These are phyloP conservation scores for Leptodactylus fallax DNA, from an alignment of 2,797 vertebrate species.

Conservation along the genomic window DNA sequence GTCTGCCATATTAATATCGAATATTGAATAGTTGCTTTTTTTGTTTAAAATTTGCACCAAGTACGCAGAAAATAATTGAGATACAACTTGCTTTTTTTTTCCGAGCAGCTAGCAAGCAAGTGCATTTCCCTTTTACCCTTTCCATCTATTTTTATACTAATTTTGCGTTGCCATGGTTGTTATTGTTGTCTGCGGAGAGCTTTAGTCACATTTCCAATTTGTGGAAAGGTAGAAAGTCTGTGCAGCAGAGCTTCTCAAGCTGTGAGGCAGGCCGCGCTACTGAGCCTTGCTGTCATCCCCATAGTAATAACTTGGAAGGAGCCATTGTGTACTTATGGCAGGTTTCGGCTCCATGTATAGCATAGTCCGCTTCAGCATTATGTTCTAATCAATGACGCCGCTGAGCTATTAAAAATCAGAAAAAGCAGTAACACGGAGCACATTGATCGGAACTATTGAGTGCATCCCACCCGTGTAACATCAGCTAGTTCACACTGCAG, in stretches of 20 bases:
- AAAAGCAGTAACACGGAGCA: background rate
- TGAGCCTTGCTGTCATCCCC: background rate
- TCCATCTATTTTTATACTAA: background rate
- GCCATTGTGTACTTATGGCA: conserved; percentile 16
- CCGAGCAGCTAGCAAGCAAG: background rate
- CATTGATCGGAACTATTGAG: background rate
- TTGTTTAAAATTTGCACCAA: background rate
- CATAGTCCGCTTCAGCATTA: background rate
- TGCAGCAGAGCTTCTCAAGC: conserved; percentile 1
- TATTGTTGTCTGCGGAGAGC: conserved; percentile 7
- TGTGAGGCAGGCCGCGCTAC: background rate
- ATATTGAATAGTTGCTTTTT: too few species aligned
- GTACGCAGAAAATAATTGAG: background rate
- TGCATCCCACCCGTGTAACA: background rate
- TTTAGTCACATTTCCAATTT: background rate
- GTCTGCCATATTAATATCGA: too few species aligned
- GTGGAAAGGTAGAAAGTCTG: background rate
- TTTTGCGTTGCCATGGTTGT: conserved; percentile 15
- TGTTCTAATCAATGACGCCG: background rate
- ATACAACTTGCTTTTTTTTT: background rate
- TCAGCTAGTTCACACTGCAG: background rate
- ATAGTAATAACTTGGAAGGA: background rate
- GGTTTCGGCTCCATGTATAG: background rate
- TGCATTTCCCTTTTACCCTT: background rate
- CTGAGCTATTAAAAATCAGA: conserved; percentile 12